Evolutionary conservation across 2,888 invertebrate species (phyloP), one percentile per base, ranked within the genome.

Genomic region (Hypercompe scribonia): DNA sequence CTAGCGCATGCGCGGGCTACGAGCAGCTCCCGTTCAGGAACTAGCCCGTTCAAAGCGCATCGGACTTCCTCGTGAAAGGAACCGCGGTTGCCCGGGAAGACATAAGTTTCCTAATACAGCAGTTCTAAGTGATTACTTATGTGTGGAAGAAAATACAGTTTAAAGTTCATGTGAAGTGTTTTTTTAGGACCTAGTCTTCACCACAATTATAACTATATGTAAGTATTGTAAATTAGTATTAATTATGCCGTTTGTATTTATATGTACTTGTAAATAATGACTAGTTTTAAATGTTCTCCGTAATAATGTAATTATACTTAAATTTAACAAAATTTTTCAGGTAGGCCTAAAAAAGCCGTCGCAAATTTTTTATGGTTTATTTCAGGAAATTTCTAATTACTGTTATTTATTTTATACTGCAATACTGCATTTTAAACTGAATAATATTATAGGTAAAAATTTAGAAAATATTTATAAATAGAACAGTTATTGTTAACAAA

Each of bases 1-100:
- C 74, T 46, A 39, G 89, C 95, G 96, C 96, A 89, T 86, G 95
- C 94, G 95, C 92, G 92, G 88, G 84, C 83, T 50, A 31, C 77
- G 63, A 81, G 78, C 80, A 79, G 89, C 89, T 84, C 81, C 77
- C 87, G 80, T 86, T 86, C 83, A 88, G 89, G 90, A 90, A 90
- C 85, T 79, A 78, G 78, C 82, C 76, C 86, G 89, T 87, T 90
- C 90, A 90, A 87, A 91, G 78, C 89, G 85, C 88, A 88, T 86
- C 87, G 86, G 90, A 89, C 90, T 90, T 91, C 90, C 92, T 89
- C 79, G 76, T 85, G 89, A 85, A 85, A 87, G 82, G 81, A 85
- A 81, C 82, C 77, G 72, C 78, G 78, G 39, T 73, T 79, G 77
- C 72, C 64, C 65, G 42, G 28, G 64, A 50, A 71, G 34, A 67